phyloP scores from a whole-genome alignment of 2,888 invertebrate genomes.

The Brassicogethes aeneus region DNA sequence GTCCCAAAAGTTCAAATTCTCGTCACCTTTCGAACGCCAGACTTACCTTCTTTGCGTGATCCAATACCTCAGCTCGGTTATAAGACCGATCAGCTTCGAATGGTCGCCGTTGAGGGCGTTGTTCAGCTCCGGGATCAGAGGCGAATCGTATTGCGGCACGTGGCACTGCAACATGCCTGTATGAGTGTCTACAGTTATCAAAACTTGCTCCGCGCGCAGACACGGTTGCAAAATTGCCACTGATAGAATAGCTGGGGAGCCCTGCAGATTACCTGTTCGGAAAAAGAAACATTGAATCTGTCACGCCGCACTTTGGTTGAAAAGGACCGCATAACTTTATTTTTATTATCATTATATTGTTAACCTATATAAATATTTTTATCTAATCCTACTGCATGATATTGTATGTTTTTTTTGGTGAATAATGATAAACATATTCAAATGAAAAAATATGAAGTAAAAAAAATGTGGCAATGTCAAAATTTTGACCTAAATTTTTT shows the following conservation, averaged over 20 bases:
- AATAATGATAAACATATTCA: too few relatives aligned
- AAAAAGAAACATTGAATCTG: conserved; percentile 24
- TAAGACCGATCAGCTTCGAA: conserved; percentile 53
- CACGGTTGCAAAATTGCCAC: conserved; percentile 86
- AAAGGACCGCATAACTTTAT: too few relatives aligned
- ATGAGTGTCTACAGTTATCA: conserved; percentile 90
- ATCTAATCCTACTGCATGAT: too few relatives aligned
- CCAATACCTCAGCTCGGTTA: conserved; percentile 66
- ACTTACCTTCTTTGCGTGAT: conserved; percentile 80
- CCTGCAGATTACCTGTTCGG: conserved; percentile 79
- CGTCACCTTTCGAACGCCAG: too few relatives aligned
- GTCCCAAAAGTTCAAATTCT: too few relatives aligned
- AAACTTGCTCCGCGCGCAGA: conserved; percentile 81
- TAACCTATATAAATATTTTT: too few relatives aligned
- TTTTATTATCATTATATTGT: too few relatives aligned
- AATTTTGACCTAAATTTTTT: too few relatives aligned
- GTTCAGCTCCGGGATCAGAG: conserved; percentile 73
- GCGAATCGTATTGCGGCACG: conserved; percentile 84
- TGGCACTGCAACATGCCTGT: conserved; percentile 87
- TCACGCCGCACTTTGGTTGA: too few relatives aligned
- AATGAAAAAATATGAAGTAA: too few relatives aligned
- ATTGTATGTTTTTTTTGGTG: too few relatives aligned
- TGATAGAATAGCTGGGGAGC: conserved; percentile 87
- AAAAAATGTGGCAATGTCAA: too few relatives aligned
- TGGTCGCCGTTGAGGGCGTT: conserved; percentile 68